Evolutionary conservation across 2,797 vertebrate species (phyloP).

Genomic region (Hypotaenidia philippensis): DNA sequence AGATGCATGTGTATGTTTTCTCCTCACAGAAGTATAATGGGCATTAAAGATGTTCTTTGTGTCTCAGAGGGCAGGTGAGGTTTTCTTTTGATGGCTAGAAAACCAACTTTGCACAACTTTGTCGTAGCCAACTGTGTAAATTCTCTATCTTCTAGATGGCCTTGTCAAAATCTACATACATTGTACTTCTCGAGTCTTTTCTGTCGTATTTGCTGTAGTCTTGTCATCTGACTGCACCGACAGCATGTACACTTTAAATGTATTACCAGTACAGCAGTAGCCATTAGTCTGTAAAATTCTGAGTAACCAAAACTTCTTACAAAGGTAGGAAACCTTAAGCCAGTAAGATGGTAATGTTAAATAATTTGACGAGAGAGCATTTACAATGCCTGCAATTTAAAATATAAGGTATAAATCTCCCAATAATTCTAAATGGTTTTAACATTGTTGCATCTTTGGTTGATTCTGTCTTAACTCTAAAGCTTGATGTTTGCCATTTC

Average conservation of each 20-base stretch:
- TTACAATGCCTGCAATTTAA: neutral
- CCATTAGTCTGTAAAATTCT: neutral
- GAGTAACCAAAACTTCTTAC: neutral
- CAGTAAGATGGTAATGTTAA: neutral
- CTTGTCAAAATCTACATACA: neutral
- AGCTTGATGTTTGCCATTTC: neutral
- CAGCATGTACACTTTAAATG: neutral
- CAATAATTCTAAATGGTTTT: neutral
- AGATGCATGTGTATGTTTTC: neutral
- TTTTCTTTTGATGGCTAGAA: neutral
- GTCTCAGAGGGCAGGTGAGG: neutral
- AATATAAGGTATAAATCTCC: neutral
- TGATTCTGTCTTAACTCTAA: neutral
- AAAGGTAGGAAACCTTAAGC: neutral
- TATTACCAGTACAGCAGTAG: neutral
- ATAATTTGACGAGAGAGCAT: neutral
- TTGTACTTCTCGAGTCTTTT: neutral
- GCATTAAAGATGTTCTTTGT: neutral
- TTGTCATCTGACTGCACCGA: neutral
- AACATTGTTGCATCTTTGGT: neutral
- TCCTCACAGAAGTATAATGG: neutral
- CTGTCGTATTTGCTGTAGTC: neutral
- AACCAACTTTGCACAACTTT: neutral
- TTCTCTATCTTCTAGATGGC: neutral
- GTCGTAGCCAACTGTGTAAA: neutral